Conservation (phyloP, 1,140 invertebrate species). For the Amyelois transitella region DNA sequence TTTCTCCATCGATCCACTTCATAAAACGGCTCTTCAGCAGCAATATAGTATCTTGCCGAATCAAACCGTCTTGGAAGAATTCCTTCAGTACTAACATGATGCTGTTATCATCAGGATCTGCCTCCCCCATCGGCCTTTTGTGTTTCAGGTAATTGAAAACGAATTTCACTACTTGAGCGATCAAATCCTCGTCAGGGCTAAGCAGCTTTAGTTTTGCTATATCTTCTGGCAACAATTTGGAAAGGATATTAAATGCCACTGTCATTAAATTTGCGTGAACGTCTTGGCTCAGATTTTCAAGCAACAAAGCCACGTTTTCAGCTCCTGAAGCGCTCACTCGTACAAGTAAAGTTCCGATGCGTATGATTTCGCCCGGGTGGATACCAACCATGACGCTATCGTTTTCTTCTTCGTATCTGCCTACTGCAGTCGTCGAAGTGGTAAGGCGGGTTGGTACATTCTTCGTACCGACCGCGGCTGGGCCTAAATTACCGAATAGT, state of each 20-base stretch:
- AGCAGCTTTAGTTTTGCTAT: conserved; percentile 46
- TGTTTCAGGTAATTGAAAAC: conserved; percentile 63
- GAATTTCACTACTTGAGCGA: conserved; percentile 55
- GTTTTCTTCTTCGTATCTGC: conserved; percentile 35
- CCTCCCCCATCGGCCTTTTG: conserved; percentile 45
- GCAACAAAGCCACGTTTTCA: conserved; percentile 43
- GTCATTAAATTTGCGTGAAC: conserved; percentile 56
- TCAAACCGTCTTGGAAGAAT: conserved; percentile 60
- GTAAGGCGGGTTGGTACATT: conserved; percentile 46
- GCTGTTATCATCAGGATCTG: conserved; percentile 43
- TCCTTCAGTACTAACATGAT: conserved; percentile 51
- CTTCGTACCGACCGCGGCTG: conserved; percentile 23
- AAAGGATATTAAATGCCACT: conserved; percentile 47
- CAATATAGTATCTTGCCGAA: conserved; percentile 50
- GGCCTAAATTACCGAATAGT: conserved; percentile 44
- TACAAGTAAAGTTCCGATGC: conserved; percentile 44
- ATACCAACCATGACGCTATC: conserved; percentile 39
- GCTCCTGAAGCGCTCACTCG: conserved; percentile 45
- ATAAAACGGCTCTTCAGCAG: conserved; percentile 41
- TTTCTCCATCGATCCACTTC: conserved; percentile 36
- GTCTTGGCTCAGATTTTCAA: conserved; percentile 54
- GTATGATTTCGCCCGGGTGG: conserved; percentile 52
- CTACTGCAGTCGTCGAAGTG: conserved; percentile 24
- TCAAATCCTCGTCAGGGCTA: conserved; percentile 56
- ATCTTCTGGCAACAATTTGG: conserved; percentile 43